phyloP scores from a whole-genome alignment of 2,113 vertebrate species.

The Orthochromis indermauri region DNA sequence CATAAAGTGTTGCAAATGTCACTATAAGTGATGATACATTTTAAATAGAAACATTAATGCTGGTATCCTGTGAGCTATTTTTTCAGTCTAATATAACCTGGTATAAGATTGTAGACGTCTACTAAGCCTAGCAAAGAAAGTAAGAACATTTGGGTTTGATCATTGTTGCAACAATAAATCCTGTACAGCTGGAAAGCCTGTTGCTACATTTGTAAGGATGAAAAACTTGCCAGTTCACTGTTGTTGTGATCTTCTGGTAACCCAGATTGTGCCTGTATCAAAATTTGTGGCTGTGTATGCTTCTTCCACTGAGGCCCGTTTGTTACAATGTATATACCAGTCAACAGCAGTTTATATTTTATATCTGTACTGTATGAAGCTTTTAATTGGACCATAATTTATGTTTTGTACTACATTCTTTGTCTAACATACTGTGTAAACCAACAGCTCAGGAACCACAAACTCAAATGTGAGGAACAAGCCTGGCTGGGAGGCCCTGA shows the following conservation, averaged over 20 bases:
- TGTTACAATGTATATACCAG: rapidly evolving
- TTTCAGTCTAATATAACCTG: neutral
- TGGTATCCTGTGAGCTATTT: rapidly evolving
- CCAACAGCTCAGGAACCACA: neutral
- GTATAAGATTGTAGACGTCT: rapidly evolving
- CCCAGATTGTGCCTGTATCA: rapidly evolving
- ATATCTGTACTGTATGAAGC: neutral
- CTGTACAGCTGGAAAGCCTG: neutral
- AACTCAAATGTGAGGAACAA: neutral
- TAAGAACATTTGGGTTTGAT: neutral
- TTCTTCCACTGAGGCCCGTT: neutral
- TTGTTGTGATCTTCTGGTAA: neutral
- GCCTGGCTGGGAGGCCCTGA: neutral
- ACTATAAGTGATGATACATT: neutral
- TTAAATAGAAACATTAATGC: neutral
- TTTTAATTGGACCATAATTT: neutral
- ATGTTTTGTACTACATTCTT: neutral
- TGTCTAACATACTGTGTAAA: neutral
- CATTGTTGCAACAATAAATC: neutral
- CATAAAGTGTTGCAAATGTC: neutral
- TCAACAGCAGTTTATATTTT: neutral
- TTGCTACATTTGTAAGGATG: neutral
- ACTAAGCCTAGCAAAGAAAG: rapidly evolving
- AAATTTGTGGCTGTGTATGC: neutral
- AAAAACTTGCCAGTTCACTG: neutral